phyloP scores from a whole-genome alignment of 2,888 invertebrate species.

The Blastobasis adustella region DNA sequence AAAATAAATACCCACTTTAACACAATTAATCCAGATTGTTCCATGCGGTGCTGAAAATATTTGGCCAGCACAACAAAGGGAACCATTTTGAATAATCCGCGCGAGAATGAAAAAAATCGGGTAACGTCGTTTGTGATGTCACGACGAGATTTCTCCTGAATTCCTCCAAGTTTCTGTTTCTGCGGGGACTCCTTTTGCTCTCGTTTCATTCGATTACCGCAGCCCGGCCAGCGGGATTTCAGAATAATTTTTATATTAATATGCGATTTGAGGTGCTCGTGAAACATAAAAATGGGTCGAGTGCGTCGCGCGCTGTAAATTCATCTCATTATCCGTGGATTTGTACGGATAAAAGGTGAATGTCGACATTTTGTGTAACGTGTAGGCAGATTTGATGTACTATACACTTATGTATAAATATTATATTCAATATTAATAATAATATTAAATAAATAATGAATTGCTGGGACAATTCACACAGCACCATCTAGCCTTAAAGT shows the following conservation, averaged over 20 bases:
- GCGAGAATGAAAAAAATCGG: conserved; percentile 2
- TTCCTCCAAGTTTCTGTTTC: neutral
- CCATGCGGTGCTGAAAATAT: neutral
- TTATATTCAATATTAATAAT: too few species aligned
- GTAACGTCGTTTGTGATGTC: neutral
- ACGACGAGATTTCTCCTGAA: conserved; percentile 5
- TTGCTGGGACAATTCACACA: too few species aligned
- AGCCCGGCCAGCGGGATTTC: neutral
- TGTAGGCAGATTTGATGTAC: too few species aligned
- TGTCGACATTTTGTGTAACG: too few species aligned
- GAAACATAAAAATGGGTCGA: conserved; percentile 1
- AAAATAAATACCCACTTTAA: neutral
- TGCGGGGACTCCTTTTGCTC: conserved; percentile 1
- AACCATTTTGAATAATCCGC: conserved; percentile 7
- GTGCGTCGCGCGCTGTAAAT: neutral
- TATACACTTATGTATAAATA: too few species aligned
- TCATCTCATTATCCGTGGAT: neutral
- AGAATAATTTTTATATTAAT: conserved; percentile 5
- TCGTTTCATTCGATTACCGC: conserved; percentile 2
- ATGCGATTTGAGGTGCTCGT: neutral
- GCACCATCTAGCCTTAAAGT: too few species aligned
- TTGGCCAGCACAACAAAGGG: conserved; percentile 1
- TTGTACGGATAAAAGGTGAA: neutral
- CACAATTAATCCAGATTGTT: neutral
- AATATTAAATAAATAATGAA: too few species aligned